Percentiles rank a stretch among this genome's conserved stretches.
phyloP scores from a whole-genome alignment of 2,113 vertebrate genomes.

The Colossoma macropomum region DNA sequence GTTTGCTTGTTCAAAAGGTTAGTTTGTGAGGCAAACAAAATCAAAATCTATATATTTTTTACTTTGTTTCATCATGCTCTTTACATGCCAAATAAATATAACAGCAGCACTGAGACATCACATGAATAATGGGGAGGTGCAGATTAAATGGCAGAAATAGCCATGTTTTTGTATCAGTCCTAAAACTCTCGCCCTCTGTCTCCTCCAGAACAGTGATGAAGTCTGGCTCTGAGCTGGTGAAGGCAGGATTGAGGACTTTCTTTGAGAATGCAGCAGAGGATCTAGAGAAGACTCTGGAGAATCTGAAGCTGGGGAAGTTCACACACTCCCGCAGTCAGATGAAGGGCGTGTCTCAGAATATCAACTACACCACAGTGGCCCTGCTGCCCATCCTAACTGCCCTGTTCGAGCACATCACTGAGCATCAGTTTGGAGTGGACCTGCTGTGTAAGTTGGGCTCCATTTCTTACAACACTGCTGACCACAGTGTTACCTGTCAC shows the following conservation, averaged over 20 bases:
- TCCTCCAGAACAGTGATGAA: conserved; percentile 94
- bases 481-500: background rate
- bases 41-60: too few species aligned
- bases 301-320: conserved; percentile 96
- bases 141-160: too few species aligned
- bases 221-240: conserved; percentile 92
- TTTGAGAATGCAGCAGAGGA: conserved; percentile 98
- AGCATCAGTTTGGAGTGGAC: conserved; percentile 93
- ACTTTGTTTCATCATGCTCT: too few species aligned
- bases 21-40: too few species aligned
- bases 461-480: background rate
- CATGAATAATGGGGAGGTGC: too few species aligned
- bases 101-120: too few species aligned
- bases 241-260: conserved; percentile 90
- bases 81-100: too few species aligned
- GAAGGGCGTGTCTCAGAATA: conserved; percentile 97
- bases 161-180: background rate
- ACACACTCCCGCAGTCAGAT: conserved; percentile 97
- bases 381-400: conserved; percentile 95
- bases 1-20: too few species aligned
- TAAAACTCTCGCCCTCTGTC: background rate
- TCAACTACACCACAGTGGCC: conserved; percentile 96
- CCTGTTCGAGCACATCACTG: conserved; percentile 94
- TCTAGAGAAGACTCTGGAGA: conserved; percentile 94
- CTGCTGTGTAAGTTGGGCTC: conserved; percentile 87